A percentile compares a stretch with the other conserved stretches of the same genome.
These are phyloP conservation scores for Chaetophractus vellerosus DNA, from an alignment of 2,797 vertebrate species.

Conservation along the genomic window DNA sequence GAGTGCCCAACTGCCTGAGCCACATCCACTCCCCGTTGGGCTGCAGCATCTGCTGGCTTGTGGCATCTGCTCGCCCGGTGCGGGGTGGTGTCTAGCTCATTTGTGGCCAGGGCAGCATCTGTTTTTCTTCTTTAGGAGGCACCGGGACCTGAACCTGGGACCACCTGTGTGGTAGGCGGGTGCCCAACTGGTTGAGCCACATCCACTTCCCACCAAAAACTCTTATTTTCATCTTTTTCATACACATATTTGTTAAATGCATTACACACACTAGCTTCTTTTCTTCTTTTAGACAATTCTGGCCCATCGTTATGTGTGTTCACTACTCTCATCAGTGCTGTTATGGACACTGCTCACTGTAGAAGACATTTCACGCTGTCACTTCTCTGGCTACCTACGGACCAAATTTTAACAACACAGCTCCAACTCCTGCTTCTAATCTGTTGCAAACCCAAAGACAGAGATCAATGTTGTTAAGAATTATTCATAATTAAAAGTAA, in stretches of 20 bases:
- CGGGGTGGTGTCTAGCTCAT: too few species aligned
- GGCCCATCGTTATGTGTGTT: accelerated
- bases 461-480: background rate
- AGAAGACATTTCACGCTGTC: accelerated
- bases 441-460: background rate
- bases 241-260: background rate
- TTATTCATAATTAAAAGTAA: background rate
- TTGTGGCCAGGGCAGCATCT: too few species aligned
- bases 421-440: background rate
- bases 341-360: accelerated
- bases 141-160: too few species aligned
- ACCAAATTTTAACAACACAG: accelerated
- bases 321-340: accelerated
- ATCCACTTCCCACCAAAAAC: too few species aligned
- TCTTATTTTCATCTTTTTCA: background rate
- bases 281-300: background rate
- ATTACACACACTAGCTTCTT: background rate
- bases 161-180: too few species aligned
- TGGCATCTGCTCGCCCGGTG: too few species aligned
- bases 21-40: too few species aligned
- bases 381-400: background rate
- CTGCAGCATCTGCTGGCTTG: too few species aligned
- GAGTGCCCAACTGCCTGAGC: too few species aligned
- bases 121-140: too few species aligned
- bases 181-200: too few species aligned